These are phyloP conservation scores for Oncorhynchus clarkii DNA, from an alignment of 2,113 vertebrate genomes.

Conservation along the genomic window DNA sequence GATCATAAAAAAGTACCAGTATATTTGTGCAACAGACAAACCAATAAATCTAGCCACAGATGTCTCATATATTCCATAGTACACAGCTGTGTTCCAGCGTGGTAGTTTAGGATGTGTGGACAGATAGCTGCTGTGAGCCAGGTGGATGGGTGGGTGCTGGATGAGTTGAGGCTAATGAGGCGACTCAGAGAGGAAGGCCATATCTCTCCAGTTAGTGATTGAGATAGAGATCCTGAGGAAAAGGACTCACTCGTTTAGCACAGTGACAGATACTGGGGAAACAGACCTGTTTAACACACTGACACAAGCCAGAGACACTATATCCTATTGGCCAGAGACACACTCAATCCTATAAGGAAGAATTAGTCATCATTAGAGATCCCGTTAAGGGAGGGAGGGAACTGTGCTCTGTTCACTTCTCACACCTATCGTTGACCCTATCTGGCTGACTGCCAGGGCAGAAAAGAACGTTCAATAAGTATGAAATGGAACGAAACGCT, in stretches of 20 bases:
- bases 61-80: not conserved
- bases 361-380: slow-evolving; percentile 23
- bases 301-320: too few relatives aligned
- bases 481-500: too few relatives aligned
- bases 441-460: slow-evolving; percentile 1
- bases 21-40: not conserved
- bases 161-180: not conserved
- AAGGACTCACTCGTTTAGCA: not conserved
- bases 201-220: not conserved
- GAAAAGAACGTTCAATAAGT: slow-evolving; percentile 42
- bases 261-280: slow-evolving; percentile 1
- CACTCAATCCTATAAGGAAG: slow-evolving; percentile 6
- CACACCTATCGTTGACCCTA: not conserved
- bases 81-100: slow-evolving; percentile 1
- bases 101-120: not conserved
- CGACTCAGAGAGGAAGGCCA: not conserved
- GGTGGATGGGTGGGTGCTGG: not conserved
- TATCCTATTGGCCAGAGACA: not conserved
- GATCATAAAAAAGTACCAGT: not conserved
- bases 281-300: not conserved
- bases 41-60: not conserved
- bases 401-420: not conserved
- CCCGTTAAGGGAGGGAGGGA: slow-evolving; percentile 1
- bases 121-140: too few relatives aligned
- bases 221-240: not conserved